Evolutionary conservation across 2,888 invertebrate species (phyloP).

Genomic region (Athetis lepigone): DNA sequence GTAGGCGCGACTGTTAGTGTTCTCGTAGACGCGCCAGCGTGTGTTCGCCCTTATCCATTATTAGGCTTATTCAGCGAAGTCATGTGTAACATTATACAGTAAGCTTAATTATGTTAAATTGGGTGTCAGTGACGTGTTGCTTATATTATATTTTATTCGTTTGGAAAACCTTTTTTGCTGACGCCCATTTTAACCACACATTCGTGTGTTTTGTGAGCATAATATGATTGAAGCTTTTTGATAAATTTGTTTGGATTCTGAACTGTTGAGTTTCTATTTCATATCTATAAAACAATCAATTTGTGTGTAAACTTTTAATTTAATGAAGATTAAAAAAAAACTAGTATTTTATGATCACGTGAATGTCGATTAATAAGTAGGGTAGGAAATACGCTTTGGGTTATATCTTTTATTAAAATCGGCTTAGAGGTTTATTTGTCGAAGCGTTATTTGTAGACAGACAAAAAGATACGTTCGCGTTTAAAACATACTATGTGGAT

Average conservation of each 20-base stretch:
- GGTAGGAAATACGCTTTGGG: too few relatives aligned
- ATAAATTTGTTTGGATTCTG: too few relatives aligned
- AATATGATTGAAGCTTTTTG: not conserved
- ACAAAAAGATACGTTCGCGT: too few relatives aligned
- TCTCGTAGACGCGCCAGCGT: not conserved
- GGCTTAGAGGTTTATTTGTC: too few relatives aligned
- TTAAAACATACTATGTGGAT: too few relatives aligned
- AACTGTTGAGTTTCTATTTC: too few relatives aligned
- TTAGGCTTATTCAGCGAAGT: constrained; percentile 29
- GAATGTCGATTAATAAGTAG: too few relatives aligned
- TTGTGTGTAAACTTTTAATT: not conserved
- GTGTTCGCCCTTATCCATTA: constrained; percentile 13
- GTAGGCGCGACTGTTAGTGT: not conserved
- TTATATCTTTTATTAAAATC: too few relatives aligned
- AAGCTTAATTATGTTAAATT: constrained; percentile 30
- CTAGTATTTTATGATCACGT: too few relatives aligned
- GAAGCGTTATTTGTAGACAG: too few relatives aligned
- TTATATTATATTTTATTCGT: constrained; percentile 13
- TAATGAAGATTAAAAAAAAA: not conserved
- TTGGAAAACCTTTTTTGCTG: not conserved
- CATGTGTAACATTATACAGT: constrained; percentile 16
- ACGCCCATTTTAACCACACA: too few relatives aligned
- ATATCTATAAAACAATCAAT: too few relatives aligned
- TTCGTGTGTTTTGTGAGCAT: not conserved
- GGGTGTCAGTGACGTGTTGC: constrained; percentile 4